These are phyloP conservation scores for Setipinna tenuifilis DNA, from an alignment of 2,797 vertebrate species.

Conservation along the genomic window DNA sequence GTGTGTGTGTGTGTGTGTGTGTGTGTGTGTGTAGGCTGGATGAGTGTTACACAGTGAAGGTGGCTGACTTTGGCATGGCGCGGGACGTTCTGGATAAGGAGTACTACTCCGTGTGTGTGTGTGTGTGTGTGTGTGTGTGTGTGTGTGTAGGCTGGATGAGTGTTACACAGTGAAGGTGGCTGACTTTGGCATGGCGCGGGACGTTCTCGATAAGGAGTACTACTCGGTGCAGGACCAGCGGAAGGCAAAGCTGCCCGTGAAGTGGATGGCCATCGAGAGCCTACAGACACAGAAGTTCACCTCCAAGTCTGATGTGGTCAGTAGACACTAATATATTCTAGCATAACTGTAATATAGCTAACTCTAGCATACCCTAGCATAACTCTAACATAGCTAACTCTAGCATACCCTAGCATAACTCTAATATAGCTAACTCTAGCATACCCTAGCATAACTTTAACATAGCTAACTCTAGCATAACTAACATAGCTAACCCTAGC, in stretches of 20 bases:
- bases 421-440: too few relatives aligned
- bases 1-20: too few relatives aligned
- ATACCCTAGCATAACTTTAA: too few relatives aligned
- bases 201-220: constrained; percentile 93
- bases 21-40: constrained; percentile 88
- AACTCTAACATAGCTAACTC: too few relatives aligned
- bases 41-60: constrained; percentile 92
- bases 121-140: constrained; percentile 15
- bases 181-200: constrained; percentile 93
- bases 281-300: constrained; percentile 97
- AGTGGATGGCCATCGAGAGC: constrained; percentile 98
- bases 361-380: too few relatives aligned
- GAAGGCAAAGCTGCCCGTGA: constrained; percentile 89
- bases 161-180: constrained; percentile 93
- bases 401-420: too few relatives aligned
- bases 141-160: constrained; percentile 87
- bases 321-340: too few relatives aligned
- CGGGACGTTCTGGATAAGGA: constrained; percentile 92
- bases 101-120: constrained; percentile 65
- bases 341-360: too few relatives aligned
- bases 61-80: constrained; percentile 95
- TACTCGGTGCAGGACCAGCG: constrained; percentile 88
- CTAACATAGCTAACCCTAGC: too few relatives aligned
- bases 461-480: too few relatives aligned
- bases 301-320: constrained; percentile 94